Evolutionary conservation across 2,797 vertebrate genomes (phyloP).

Genomic region (Microhierax caerulescens): DNA sequence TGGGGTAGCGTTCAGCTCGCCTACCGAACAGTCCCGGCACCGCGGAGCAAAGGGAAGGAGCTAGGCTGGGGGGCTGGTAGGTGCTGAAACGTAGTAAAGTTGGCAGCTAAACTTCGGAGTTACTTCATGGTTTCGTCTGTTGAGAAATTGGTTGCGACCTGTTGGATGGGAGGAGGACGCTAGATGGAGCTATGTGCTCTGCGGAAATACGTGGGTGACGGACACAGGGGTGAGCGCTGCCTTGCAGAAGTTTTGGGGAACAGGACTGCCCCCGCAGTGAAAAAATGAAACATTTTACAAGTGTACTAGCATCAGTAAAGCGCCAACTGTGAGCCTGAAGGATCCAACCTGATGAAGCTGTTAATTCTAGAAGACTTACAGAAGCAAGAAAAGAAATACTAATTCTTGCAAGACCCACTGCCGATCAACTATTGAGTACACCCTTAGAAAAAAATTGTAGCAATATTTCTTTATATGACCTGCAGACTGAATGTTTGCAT

Average conservation of each 20-base stretch:
- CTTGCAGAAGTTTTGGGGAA: neutral
- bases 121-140: neutral
- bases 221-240: neutral
- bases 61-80: neutral
- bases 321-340: neutral
- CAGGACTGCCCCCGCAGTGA: neutral
- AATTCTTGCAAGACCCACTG: neutral
- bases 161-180: neutral
- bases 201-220: neutral
- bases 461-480: accelerated
- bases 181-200: neutral
- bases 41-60: accelerated
- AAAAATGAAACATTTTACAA: accelerated
- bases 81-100: accelerated
- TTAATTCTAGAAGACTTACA: too few species aligned
- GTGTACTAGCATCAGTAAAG: neutral
- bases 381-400: neutral
- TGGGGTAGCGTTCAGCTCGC: accelerated
- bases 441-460: accelerated
- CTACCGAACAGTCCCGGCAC: too few species aligned
- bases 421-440: neutral
- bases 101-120: neutral
- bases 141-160: accelerated
- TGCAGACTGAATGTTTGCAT: neutral
- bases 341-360: neutral